Conservation (phyloP, 2,888 invertebrate species). For the Melangyna quadrimaculata region DNA sequence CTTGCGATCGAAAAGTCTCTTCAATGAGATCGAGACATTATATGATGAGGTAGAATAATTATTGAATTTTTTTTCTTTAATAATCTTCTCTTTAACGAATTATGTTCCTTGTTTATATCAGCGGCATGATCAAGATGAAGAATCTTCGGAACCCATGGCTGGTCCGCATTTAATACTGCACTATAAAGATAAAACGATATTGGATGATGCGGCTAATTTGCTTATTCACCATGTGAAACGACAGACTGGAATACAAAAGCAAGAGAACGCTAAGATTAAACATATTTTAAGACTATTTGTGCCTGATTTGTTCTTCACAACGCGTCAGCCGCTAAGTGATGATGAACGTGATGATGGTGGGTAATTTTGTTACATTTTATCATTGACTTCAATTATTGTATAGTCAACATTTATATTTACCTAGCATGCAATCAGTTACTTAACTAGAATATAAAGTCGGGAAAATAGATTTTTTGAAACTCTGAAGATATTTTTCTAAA, state of each 20-base stretch:
- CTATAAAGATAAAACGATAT: constrained; percentile 89
- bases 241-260: constrained; percentile 96
- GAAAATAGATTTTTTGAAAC: too few relatives aligned
- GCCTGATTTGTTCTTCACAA: constrained; percentile 95
- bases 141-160: constrained; percentile 81
- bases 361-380: constrained; percentile 59
- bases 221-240: constrained; percentile 98
- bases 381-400: too few relatives aligned
- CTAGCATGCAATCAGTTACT: too few relatives aligned
- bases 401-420: too few relatives aligned
- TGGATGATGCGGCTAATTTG: constrained; percentile 97
- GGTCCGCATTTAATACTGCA: constrained; percentile 87
- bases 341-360: constrained; percentile 92
- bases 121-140: constrained; percentile 86
- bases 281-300: constrained; percentile 94
- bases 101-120: constrained; percentile 70
- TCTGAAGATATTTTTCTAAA: too few relatives aligned
- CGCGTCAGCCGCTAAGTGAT: constrained; percentile 94
- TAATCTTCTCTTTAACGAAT: neutral
- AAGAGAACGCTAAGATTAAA: constrained; percentile 97
- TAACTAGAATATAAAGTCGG: too few relatives aligned
- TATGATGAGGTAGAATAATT: constrained; percentile 88
- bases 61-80: constrained; percentile 72
- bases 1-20: constrained; percentile 95
- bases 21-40: constrained; percentile 97